Evolutionary conservation across 2,888 invertebrate genomes (phyloP).

Genomic region (Polydrusus tereticollis): DNA sequence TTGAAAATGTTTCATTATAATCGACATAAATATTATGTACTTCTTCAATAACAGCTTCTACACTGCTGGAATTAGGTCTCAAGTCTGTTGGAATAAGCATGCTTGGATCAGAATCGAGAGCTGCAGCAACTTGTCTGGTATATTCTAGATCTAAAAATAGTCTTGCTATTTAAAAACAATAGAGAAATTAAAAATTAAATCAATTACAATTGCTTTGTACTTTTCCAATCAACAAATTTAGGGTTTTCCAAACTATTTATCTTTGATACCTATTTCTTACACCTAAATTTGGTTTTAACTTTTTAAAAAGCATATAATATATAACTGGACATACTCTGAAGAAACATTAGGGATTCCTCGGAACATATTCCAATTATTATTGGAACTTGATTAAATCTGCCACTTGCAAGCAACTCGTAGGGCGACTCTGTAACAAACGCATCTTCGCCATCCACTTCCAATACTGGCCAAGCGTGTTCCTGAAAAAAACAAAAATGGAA

Average conservation of each 20-base stretch:
- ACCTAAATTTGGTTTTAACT: no score
- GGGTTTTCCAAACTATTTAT: no score
- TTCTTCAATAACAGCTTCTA: neutral
- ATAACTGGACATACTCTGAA: neutral
- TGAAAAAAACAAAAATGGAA: no score
- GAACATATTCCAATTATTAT: constrained; percentile 50
- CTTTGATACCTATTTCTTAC: no score
- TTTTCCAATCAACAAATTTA: no score
- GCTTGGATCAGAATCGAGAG: neutral
- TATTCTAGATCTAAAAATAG: neutral
- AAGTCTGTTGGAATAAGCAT: neutral
- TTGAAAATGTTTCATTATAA: neutral
- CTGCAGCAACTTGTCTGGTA: neutral
- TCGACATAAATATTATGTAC: neutral
- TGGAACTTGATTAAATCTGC: constrained; percentile 48
- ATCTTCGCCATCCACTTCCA: constrained; percentile 46
- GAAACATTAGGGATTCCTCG: constrained; percentile 47
- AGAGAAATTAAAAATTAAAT: no score
- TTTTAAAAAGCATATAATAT: neutral
- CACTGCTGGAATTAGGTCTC: neutral
- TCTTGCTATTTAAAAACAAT: no score
- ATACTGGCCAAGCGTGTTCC: constrained; percentile 33
- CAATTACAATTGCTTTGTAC: no score
- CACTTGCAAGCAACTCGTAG: constrained; percentile 44
- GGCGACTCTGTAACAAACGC: constrained; percentile 48